Percentiles rank a stretch among this genome's conserved stretches.
phyloP scores from a whole-genome alignment of 1,140 invertebrate genomes.

The Portunus trituberculatus region DNA sequence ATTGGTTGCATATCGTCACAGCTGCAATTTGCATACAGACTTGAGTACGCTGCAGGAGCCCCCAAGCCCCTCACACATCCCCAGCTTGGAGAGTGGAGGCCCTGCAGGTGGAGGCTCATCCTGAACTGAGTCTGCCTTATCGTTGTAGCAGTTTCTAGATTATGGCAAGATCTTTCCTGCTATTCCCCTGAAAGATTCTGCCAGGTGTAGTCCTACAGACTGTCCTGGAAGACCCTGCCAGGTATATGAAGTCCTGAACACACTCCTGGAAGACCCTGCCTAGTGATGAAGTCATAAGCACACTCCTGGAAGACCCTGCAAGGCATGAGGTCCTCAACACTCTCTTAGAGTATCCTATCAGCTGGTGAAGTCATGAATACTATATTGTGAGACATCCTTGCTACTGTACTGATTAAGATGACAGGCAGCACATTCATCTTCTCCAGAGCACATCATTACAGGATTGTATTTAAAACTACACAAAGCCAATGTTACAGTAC shows the following conservation, averaged over 20 bases:
- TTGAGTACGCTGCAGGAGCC: conserved; percentile 24
- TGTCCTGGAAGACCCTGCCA: not conserved
- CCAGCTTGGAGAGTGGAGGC: not conserved
- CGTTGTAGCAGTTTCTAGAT: not conserved
- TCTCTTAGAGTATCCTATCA: not conserved
- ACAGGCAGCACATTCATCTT: not conserved
- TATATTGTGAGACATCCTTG: not conserved
- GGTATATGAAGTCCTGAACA: not conserved
- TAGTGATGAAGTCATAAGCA: no score
- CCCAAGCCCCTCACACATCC: not conserved
- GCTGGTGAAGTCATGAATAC: not conserved
- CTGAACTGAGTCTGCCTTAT: not conserved
- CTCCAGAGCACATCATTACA: not conserved
- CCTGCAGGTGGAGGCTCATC: not conserved
- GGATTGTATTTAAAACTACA: not conserved
- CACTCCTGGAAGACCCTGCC: no score
- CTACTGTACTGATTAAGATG: not conserved
- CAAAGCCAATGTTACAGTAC: not conserved
- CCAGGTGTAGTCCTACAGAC: no score
- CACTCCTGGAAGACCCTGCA: not conserved
- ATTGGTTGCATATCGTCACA: conserved; percentile 39
- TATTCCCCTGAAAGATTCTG: no score
- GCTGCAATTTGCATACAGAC: conserved; percentile 43
- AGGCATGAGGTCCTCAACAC: not conserved
- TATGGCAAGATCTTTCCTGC: not conserved